Base-by-base conservation (phyloP, 2,888 invertebrate species). In the Strigamia maritima region DNA sequence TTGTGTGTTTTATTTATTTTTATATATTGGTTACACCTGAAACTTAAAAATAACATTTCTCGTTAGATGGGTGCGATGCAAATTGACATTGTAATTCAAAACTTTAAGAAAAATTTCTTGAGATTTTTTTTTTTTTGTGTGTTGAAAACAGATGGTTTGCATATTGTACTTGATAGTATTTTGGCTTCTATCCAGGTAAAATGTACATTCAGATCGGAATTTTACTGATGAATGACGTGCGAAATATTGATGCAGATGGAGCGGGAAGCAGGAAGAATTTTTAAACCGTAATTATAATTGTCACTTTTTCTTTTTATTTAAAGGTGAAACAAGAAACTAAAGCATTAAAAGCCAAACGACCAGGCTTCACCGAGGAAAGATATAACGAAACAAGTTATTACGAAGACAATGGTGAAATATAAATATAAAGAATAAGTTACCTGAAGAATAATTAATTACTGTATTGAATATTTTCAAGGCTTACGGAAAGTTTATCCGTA, bases 401-500 rank as follows among this genome's bases (percentile, higher is more conserved):
- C 88, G 93, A 94, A 84, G 96, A 97, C 89, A 95, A 96, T 89
- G 94, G 96, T 95, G 87, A 82, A 35, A 49, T 49, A 49, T n/a
- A 38, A 49, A 49, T 49, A 3, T 35, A 38, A 75, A 40, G n/a
- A n/a, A n/a, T n/a, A n/a, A n/a, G n/a, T n/a, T 16, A 75, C 6
- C n/a, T 2, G 2, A 24, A 10, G 12, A 22, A 38, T n/a, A 70
- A 10, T 70, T 6, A n/a, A 70, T 70, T 49, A 19, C 14, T 19
- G 49, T 19, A 35, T 54, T 26, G 12, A 28, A 28, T 70, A 16
- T 70, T 14, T 82, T 88, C 26, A 90, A 95, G 96, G 95, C 83
- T 90, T 97, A 83, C 90, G 97, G 83, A 97, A 98, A 89, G 97
- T 98, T 1, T 96, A 95, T 86, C 98, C 98, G 0, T 98, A 98